Percentiles rank a stretch among this genome's conserved stretches.
These are phyloP conservation scores for Cremastobaeus sp. DNA, from an alignment of 2,888 invertebrate genomes.

Conservation along the genomic window DNA sequence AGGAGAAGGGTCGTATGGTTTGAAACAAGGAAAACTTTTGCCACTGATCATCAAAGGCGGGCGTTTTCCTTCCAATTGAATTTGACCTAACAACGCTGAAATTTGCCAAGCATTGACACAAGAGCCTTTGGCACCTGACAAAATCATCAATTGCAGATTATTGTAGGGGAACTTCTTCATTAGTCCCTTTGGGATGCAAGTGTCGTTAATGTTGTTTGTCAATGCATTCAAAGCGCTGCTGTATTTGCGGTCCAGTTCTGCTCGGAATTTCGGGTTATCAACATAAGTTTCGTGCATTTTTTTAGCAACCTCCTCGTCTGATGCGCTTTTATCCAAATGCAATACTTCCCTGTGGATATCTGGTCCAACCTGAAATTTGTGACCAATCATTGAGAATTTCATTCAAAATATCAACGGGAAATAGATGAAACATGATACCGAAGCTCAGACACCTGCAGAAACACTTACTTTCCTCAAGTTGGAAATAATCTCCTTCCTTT, in stretches of 20 bases:
- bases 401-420: too few relatives aligned
- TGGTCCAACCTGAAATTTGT: conserved; percentile 66
- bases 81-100: conserved; percentile 97
- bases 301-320: conserved; percentile 81
- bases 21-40: conserved; percentile 94
- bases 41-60: conserved; percentile 97
- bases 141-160: conserved; percentile 98
- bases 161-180: conserved; percentile 94
- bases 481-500: conserved; percentile 84
- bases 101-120: conserved; percentile 99
- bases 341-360: conserved; percentile 82
- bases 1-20: conserved; percentile 91
- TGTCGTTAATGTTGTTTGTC: conserved; percentile 93
- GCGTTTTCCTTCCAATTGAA: conserved; percentile 98
- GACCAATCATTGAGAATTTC: not conserved
- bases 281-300: conserved; percentile 85
- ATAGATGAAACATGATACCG: not conserved
- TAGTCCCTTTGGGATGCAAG: conserved; percentile 91
- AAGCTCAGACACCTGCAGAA: too few relatives aligned
- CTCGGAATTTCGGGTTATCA: conserved; percentile 87
- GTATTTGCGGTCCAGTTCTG: conserved; percentile 89
- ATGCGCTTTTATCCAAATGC: conserved; percentile 82
- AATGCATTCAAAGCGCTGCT: conserved; percentile 88
- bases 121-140: conserved; percentile 99
- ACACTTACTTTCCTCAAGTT: conserved; percentile 80